Base-by-base conservation (phyloP, 2,797 vertebrate genomes). In the Catostomus latipinnis region DNA sequence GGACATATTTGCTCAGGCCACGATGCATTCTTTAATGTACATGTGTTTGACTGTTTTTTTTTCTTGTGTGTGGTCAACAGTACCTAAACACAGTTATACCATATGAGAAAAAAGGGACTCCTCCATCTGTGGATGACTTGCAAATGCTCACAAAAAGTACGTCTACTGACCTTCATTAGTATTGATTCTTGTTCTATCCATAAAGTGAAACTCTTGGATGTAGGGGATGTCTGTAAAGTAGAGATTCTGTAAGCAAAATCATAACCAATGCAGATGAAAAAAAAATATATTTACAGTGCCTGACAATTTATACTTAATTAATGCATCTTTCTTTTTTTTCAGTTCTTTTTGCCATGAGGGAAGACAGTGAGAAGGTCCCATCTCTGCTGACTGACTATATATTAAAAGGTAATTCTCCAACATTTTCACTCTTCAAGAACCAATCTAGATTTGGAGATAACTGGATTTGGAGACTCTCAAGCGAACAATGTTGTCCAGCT, bases 311-410 rank as follows among this genome's bases (percentile, higher is more conserved):
- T 34, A 4, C 34, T 34, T 34, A 34, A 34, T 34, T 34, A 34
- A 34, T 34, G 34, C 34, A 34, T 34, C 34, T 34, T 34, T 34
- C 2, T 34, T 3, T 13, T 45, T 80, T 67, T n/a, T 71, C 70
- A 98, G 98, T 99, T 93, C 96, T 99, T 85, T 97, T 92, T 88
- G 98, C 97, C 89, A 99, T 99, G 93, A 98, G 97, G 92, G 98
- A 99, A 83, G 97, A 98, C 88, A 98, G 97, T 6, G 98, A 99
- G 89, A 99, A 98, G 94, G 98, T 99, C 80, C 98, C 98, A 75
- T 95, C 96, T 1, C 94, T 99, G 94, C 93, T 99, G 88, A 98
- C 97, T 46, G 97, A 99, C 88, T 99, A 99, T 94, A 99, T 99
- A 93, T 93, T 99, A 86, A 99, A 98, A 97, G 98, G 98, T 99